Base-by-base conservation (phyloP, 2,888 invertebrate genomes). In the Pachliopta kotzebuea region DNA sequence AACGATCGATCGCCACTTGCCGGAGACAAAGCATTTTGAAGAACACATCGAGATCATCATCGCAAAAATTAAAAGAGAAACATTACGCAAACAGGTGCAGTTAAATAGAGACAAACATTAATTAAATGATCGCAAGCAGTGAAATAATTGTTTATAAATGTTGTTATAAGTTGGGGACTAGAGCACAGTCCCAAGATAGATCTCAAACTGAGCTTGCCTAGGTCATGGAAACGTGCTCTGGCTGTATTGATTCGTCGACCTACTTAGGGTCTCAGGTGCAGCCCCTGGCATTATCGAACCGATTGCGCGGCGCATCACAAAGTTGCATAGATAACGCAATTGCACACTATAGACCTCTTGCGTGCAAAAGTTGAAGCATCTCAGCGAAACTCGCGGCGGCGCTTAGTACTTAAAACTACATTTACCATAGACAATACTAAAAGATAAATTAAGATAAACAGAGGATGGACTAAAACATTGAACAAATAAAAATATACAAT, bases 171-270 rank as follows among this genome's bases (percentile, higher is more conserved):
- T n/a, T 42, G 23, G 18, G 45, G 45, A 37, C 64, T 56, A 50
- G 52, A 23, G 26, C 23, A 52, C 60, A 49, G 56, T 14, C 11
- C 50, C 56, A 53, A 21, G 60, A 53, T 56, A 18, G 56, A 42
- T 20, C 21, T 23, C 56, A 52, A 45, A 65, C 29, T 61, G 65
- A 65, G 53, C 56, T 56, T 60, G 56, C 53, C 57, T 65, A 65
- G 65, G 60, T 56, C 45, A 21, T 42, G 26, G 64, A 29, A 42
- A 64, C 52, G 56, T 23, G 57, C 57, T 21, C 53, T 53, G 29
- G 56, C 60, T 65, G 53, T 29, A 65, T 65, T 57, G 65, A 65
- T 65, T 60, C 23, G 53, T 42, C 53, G 60, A 61, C 65, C 60
- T 31, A 65, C 52, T 60, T 65, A 11, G 26, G 26, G 20, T 29